phyloP scores from a whole-genome alignment of 2,888 invertebrate genomes.

The Electrophaes corylata region DNA sequence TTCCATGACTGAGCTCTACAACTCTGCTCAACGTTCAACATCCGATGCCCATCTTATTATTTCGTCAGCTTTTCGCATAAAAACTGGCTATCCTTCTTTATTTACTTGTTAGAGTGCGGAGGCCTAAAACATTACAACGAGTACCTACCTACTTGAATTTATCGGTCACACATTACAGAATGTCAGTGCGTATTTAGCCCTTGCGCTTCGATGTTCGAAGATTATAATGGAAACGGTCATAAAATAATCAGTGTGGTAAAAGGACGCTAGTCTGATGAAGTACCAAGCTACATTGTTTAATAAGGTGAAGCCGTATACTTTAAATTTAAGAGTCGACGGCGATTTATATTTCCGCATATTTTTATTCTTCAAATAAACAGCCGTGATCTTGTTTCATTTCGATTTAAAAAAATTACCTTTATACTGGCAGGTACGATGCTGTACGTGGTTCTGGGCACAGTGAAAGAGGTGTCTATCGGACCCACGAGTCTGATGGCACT shows the following conservation, averaged over 20 bases:
- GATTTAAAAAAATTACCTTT: neutral
- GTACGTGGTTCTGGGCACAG: conserved; percentile 94
- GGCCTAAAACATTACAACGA: no score
- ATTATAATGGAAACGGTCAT: neutral
- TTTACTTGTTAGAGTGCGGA: neutral
- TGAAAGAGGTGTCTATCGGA: conserved; percentile 94
- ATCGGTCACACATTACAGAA: no score
- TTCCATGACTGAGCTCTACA: no score
- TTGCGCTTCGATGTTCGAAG: neutral
- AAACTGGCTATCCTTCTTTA: neutral
- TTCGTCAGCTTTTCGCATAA: neutral
- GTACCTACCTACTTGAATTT: no score
- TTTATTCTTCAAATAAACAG: no score
- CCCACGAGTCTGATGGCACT: conserved; percentile 97
- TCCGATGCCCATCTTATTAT: no score
- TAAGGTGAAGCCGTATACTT: neutral
- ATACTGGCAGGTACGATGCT: conserved; percentile 88
- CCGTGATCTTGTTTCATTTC: no score
- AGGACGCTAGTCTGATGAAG: no score
- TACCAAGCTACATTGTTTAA: neutral
- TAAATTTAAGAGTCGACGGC: no score
- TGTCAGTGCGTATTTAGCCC: no score
- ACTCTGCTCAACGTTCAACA: no score
- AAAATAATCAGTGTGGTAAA: neutral
- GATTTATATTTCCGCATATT: no score